Base-by-base conservation (phyloP, 2,113 vertebrate species). In the Rhodinocichla rosea region DNA sequence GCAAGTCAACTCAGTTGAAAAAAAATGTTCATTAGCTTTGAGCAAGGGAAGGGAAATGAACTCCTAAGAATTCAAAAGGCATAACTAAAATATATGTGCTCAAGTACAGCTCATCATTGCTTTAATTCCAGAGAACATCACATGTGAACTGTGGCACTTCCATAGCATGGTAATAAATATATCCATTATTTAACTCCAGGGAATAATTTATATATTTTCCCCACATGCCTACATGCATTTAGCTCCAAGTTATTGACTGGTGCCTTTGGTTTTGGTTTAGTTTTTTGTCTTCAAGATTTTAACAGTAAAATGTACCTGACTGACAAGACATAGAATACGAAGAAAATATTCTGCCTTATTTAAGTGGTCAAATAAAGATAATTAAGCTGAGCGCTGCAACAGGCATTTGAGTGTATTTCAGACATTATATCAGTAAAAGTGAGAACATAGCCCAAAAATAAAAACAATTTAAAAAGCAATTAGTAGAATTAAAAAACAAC, bases 1-100 rank as follows among this genome's bases (percentile, higher is more conserved):
- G 70, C 7, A 5, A 87, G 67, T 76, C 81, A 89, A 42, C 55
- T 96, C 86, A 83, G 68, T 73, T 83, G 55, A 84, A 97, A 94
- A 53, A 85, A 63, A 53, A 85, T 1, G 70, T 97, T 97, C 40
- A 90, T 93, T 93, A 92, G 81, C 88, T 96, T 85, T 94, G 87
- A 95, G 87, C 65, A 91, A 86, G 45, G 42, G 40, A 73, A 95
- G 67, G 60, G 50, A 93, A 97, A 95, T 69, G 35, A 96, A 95
- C 75, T 93, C 57, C 57, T 30, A 57, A 45, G 37, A 92, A 80
- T 57, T 83, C 33, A 56, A 55, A 90, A 90, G 20, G 49, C 35
- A 6, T 50, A 57, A 81, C 30, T 53, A 53, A 55, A 69, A 53
- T 7, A 10, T 4, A 19, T 21, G 90, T 90, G 87, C 78, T 69